A percentile compares a stretch with the other conserved stretches of the same genome.
These are phyloP conservation scores for Meriones psammophilus DNA, from an alignment of 2,797 vertebrate species.

Conservation along the genomic window DNA sequence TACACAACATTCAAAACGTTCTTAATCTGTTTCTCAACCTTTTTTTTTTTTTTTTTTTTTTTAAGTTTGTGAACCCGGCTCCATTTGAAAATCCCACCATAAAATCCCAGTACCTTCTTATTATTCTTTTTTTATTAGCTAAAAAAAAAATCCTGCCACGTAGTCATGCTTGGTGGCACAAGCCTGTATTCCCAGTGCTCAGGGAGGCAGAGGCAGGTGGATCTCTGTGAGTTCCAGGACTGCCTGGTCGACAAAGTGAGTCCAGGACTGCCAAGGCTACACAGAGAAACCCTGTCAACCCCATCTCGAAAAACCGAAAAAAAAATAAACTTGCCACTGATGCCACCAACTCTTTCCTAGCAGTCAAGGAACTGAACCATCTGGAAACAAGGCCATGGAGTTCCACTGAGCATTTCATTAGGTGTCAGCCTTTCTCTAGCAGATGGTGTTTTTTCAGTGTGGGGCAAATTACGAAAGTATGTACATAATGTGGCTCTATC, in stretches of 20 bases:
- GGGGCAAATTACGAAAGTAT: conserved; percentile 22
- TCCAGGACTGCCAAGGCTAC: no score
- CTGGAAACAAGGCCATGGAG: conserved; percentile 52
- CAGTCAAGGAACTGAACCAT: not conserved
- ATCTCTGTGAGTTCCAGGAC: no score
- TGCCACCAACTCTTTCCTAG: not conserved
- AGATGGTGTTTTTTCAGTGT: conserved; percentile 25
- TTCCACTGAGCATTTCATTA: conserved; percentile 59
- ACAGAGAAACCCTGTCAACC: no score
- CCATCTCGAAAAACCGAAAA: not conserved
- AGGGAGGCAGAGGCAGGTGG: no score
- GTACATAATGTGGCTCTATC: not conserved
- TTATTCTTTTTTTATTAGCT: not conserved
- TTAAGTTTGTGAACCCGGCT: conserved; percentile 33
- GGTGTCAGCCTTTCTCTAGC: conserved; percentile 55
- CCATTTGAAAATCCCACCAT: conserved; percentile 4
- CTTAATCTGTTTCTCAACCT: not conserved
- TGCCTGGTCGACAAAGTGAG: no score
- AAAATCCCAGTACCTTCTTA: conserved; percentile 25
- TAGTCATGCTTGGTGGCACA: no score
- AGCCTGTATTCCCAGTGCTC: no score
- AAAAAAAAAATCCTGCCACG: not conserved
- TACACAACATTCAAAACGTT: not conserved
- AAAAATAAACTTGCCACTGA: not conserved
- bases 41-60: not conserved